Evolutionary conservation across 2,113 vertebrate genomes (phyloP).

Genomic region (Entomyzon cyanotis): DNA sequence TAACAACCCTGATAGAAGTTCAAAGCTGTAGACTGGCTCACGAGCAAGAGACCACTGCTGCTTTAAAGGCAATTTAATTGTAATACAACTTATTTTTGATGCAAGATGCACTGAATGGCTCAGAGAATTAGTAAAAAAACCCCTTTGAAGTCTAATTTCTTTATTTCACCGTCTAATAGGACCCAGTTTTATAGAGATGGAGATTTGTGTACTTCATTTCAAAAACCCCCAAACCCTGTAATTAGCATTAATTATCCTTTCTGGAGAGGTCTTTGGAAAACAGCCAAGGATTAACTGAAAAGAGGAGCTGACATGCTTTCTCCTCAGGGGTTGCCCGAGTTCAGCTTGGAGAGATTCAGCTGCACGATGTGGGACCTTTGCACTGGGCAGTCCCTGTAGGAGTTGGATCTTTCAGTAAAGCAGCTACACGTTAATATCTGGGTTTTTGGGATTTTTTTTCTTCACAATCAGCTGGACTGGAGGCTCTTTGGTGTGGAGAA

Average conservation of each 20-base stretch:
- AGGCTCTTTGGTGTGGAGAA: not conserved
- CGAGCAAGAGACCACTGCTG: not conserved
- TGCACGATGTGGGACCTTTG: not conserved
- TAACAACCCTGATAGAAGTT: not conserved
- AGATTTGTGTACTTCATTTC: not conserved
- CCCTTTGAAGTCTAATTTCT: not conserved
- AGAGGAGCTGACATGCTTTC: not conserved
- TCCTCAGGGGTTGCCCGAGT: not conserved
- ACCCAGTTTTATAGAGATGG: not conserved
- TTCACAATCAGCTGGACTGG: not conserved
- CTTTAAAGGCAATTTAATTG: not conserved
- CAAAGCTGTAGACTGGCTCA: not conserved
- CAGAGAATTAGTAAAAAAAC: not conserved
- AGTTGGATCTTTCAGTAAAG: not conserved
- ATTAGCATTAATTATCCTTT: slow-evolving; percentile 23
- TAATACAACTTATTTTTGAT: not conserved
- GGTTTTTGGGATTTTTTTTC: not conserved
- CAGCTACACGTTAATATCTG: not conserved
- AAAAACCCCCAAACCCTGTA: not conserved
- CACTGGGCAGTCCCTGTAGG: not conserved
- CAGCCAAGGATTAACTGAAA: not conserved
- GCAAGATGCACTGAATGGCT: not conserved
- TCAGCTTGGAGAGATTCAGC: not conserved
- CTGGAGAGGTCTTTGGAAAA: not conserved
- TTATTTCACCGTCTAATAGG: not conserved